A percentile compares a stretch with the other conserved stretches of the same genome.
Conservation (phyloP, 2,113 vertebrate genomes). For the Mustela nigripes region DNA sequence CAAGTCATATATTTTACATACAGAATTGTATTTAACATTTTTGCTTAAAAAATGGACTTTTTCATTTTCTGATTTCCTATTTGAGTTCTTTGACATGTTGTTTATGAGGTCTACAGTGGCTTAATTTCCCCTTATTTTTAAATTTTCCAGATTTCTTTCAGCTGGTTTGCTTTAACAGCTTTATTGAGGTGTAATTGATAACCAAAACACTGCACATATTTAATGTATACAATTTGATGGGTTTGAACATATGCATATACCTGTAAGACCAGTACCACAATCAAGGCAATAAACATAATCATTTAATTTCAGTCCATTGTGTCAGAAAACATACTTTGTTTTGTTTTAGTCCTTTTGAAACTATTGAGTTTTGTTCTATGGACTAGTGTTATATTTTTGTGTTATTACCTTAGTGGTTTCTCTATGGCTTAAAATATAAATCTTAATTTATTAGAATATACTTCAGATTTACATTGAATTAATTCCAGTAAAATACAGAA, state of each 20-base stretch:
- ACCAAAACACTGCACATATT: neutral
- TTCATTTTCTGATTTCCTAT: conserved; percentile 9
- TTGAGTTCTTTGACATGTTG: neutral
- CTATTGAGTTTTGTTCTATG: neutral
- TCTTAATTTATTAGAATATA: neutral
- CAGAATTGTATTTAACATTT: neutral
- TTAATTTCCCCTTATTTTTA: neutral
- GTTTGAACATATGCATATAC: neutral
- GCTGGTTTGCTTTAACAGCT: neutral
- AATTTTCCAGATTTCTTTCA: neutral
- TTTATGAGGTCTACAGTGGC: neutral
- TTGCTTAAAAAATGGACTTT: neutral
- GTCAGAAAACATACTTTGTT: neutral
- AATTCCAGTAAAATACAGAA: neutral
- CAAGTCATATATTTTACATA: neutral
- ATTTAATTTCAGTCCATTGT: neutral
- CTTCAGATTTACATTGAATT: neutral
- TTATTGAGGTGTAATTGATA: neutral
- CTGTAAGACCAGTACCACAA: neutral
- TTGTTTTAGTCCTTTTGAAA: neutral
- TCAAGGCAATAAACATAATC: neutral
- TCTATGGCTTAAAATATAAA: neutral
- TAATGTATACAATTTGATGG: neutral
- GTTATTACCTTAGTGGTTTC: neutral
- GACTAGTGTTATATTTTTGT: neutral